Conservation (phyloP, 2,113 vertebrate genomes). For the Toxotes jaculatrix region DNA sequence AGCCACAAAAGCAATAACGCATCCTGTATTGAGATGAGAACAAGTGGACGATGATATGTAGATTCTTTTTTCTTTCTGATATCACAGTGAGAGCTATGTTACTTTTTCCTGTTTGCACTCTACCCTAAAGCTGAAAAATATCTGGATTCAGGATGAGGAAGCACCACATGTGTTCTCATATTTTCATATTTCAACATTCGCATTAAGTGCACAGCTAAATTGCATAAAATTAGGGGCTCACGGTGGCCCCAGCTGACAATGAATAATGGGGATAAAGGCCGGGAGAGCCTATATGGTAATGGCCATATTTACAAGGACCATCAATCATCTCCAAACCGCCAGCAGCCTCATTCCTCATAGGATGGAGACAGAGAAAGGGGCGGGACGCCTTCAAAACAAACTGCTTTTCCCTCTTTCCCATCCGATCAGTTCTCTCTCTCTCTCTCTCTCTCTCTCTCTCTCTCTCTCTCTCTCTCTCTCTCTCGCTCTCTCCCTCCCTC, state of each 20-base stretch:
- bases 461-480: not conserved
- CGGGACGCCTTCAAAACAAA: slow-evolving; percentile 61
- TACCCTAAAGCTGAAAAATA: slow-evolving; percentile 6
- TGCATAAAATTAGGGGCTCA: slow-evolving; percentile 73
- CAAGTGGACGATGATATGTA: slow-evolving; percentile 24
- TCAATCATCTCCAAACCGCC: slow-evolving; percentile 79
- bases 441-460: not conserved
- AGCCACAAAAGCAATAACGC: slow-evolving; percentile 53
- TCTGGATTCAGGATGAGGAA: not conserved
- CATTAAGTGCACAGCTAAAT: slow-evolving; percentile 73
- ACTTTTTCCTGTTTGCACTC: not conserved
- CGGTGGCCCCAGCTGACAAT: slow-evolving; percentile 72
- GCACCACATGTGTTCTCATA: slow-evolving; percentile 25
- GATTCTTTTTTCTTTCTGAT: slow-evolving; percentile 16
- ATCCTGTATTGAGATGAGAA: slow-evolving; percentile 38
- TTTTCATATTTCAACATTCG: slow-evolving; percentile 58
- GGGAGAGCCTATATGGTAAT: slow-evolving; percentile 76
- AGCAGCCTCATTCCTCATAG: slow-evolving; percentile 73
- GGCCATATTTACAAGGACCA: slow-evolving; percentile 76
- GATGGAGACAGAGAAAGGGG: slow-evolving; percentile 51
- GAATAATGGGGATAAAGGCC: slow-evolving; percentile 75
- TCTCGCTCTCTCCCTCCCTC: too few relatives aligned
- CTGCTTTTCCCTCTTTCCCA: slow-evolving; percentile 28
- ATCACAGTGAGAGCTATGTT: not conserved
- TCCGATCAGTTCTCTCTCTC: slow-evolving; percentile 5